Conservation (phyloP, 2,888 invertebrate genomes). For the Scaptomyza polygonia region DNA sequence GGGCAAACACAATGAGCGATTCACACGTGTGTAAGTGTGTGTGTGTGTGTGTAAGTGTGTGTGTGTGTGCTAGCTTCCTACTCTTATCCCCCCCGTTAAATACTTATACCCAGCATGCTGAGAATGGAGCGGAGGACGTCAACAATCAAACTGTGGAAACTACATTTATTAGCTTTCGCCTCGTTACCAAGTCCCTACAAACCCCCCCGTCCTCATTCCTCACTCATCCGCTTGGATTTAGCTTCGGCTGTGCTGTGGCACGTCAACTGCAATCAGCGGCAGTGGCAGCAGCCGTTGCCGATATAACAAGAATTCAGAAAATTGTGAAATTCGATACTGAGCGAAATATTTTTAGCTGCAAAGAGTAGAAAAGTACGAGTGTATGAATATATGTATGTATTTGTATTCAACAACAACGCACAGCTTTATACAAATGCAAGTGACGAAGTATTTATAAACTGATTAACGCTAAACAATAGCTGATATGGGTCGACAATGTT, state of each 20-base stretch:
- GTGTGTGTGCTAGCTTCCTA: neutral
- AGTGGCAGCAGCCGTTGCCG: conserved; percentile 16
- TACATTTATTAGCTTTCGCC: conserved; percentile 73
- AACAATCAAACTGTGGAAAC: conserved; percentile 58
- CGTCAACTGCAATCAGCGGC: conserved; percentile 58
- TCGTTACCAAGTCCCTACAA: conserved; percentile 4
- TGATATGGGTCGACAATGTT: conserved; percentile 66
- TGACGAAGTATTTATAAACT: conserved; percentile 78
- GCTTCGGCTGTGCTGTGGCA: conserved; percentile 27
- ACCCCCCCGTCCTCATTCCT: neutral
- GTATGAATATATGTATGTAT: conserved; percentile 32
- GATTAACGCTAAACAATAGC: conserved; percentile 72
- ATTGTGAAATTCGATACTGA: conserved; percentile 65
- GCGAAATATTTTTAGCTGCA: conserved; percentile 46
- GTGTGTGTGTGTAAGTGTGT: neutral
- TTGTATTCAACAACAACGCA: conserved; percentile 2
- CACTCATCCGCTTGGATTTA: neutral
- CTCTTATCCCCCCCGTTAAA: neutral
- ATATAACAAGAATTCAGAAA: conserved; percentile 66
- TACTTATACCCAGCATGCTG: neutral
- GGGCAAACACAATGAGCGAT: conserved; percentile 23
- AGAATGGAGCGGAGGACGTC: conserved; percentile 25
- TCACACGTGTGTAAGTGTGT: too few species aligned
- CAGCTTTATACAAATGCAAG: conserved; percentile 61
- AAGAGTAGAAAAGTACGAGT: conserved; percentile 35